phyloP scores from a whole-genome alignment of 2,113 vertebrate species.

The Anguilla rostrata region DNA sequence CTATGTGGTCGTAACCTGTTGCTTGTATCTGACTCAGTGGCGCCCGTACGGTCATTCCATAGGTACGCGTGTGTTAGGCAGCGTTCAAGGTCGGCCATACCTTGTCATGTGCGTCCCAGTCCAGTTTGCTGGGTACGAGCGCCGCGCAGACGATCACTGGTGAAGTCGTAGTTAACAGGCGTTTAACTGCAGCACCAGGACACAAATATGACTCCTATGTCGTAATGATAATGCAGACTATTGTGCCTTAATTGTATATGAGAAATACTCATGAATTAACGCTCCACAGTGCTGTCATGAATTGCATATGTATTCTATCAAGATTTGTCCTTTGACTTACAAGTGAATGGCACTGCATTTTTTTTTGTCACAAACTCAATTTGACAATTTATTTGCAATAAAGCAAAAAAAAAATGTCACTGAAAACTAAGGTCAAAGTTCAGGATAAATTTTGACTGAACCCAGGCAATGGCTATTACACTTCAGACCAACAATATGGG shows the following conservation, averaged over 20 bases:
- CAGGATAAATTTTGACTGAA: no score
- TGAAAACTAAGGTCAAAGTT: no score
- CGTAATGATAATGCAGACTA: not conserved
- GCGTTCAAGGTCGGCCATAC: constrained; percentile 55
- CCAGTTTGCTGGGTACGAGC: constrained; percentile 69
- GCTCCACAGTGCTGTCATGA: no score
- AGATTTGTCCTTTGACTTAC: no score
- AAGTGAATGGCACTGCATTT: no score
- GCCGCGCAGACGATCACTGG: constrained; percentile 75
- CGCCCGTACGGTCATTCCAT: constrained; percentile 47
- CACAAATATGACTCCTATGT: not conserved
- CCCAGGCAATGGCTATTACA: no score
- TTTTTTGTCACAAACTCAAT: no score
- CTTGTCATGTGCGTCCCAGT: constrained; percentile 74
- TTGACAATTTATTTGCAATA: no score
- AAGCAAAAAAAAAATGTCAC: no score
- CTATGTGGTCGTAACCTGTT: not conserved
- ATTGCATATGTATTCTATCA: no score
- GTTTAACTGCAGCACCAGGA: not conserved
- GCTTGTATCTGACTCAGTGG: not conserved
- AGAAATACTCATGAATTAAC: not conserved
- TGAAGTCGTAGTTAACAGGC: constrained; percentile 66
- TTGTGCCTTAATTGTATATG: not conserved
- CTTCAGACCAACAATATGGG: no score
- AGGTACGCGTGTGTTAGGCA: not conserved